Evolutionary conservation across 1,140 invertebrate genomes (phyloP).

Genomic region (Cylas formicarius): DNA sequence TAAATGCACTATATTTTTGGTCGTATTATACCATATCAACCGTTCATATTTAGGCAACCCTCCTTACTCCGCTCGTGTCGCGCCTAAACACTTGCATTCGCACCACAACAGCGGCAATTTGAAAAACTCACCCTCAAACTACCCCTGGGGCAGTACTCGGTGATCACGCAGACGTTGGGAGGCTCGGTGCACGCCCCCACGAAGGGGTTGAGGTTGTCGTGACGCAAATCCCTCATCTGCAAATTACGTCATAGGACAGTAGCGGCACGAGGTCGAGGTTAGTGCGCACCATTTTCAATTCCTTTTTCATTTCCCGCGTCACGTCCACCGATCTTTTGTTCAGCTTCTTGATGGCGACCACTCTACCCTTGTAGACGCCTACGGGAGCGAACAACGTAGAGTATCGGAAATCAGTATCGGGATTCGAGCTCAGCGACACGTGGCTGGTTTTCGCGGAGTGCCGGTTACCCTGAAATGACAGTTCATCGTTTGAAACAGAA

Average conservation of each 20-base stretch:
- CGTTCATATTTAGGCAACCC: too few relatives aligned
- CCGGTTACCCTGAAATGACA: slow-evolving; percentile 34
- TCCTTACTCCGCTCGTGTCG: too few relatives aligned
- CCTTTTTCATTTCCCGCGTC: slow-evolving; percentile 86
- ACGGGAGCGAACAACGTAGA: slow-evolving; percentile 82
- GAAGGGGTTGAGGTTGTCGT: slow-evolving; percentile 88
- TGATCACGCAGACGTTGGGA: slow-evolving; percentile 81
- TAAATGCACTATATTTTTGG: too few relatives aligned
- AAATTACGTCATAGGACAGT: slow-evolving; percentile 25
- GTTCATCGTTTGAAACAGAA: slow-evolving; percentile 5
- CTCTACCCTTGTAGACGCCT: slow-evolving; percentile 79
- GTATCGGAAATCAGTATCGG: slow-evolving; percentile 76
- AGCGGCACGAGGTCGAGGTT: not conserved
- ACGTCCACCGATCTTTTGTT: slow-evolving; percentile 83
- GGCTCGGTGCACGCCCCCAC: slow-evolving; percentile 90
- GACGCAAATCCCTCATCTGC: slow-evolving; percentile 80
- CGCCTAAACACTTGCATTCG: too few relatives aligned
- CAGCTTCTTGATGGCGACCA: slow-evolving; percentile 80
- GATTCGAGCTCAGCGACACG: slow-evolving; percentile 78
- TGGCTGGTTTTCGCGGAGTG: slow-evolving; percentile 72
- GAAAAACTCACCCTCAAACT: slow-evolving; percentile 66
- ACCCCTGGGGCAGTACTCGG: slow-evolving; percentile 84
- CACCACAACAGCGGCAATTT: too few relatives aligned
- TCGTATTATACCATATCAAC: too few relatives aligned
- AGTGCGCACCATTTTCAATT: slow-evolving; percentile 79